These are phyloP conservation scores for Leptodactylus fuscus DNA, from an alignment of 2,113 vertebrate genomes.

Conservation along the genomic window DNA sequence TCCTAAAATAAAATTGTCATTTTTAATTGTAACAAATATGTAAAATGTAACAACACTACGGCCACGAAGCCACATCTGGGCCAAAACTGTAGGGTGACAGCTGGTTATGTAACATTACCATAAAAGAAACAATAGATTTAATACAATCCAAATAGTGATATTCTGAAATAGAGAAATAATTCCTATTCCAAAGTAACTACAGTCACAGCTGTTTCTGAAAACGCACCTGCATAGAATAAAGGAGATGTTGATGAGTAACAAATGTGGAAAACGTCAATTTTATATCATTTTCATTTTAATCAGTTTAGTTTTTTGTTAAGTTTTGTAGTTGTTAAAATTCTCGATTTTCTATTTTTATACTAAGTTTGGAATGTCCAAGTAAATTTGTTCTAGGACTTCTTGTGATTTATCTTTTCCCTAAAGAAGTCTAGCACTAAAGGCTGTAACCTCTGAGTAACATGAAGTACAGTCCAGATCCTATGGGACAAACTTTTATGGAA, in stretches of 20 bases:
- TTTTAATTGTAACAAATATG: background rate
- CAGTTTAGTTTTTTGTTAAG: background rate
- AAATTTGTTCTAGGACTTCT: background rate
- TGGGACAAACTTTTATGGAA: background rate
- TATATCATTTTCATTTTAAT: background rate
- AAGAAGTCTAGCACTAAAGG: background rate
- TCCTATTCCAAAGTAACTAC: background rate
- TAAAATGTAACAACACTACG: conserved; percentile 22
- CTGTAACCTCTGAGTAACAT: background rate
- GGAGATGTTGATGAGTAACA: background rate
- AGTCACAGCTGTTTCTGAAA: background rate
- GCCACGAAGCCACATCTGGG: background rate
- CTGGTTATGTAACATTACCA: background rate
- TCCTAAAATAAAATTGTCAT: background rate
- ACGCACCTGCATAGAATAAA: conserved; percentile 11
- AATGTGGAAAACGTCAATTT: background rate
- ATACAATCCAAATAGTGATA: conserved; percentile 13
- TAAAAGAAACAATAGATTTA: conserved; percentile 24
- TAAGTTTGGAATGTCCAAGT: background rate
- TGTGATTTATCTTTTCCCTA: background rate
- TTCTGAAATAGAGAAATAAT: background rate
- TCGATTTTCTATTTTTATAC: background rate
- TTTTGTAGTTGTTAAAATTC: background rate
- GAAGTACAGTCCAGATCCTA: background rate
- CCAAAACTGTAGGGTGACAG: background rate